Evolutionary conservation across 1,140 invertebrate species (phyloP), one percentile per base, ranked within the genome.

Genomic region (Pseudomyrmex cubaensis): DNA sequence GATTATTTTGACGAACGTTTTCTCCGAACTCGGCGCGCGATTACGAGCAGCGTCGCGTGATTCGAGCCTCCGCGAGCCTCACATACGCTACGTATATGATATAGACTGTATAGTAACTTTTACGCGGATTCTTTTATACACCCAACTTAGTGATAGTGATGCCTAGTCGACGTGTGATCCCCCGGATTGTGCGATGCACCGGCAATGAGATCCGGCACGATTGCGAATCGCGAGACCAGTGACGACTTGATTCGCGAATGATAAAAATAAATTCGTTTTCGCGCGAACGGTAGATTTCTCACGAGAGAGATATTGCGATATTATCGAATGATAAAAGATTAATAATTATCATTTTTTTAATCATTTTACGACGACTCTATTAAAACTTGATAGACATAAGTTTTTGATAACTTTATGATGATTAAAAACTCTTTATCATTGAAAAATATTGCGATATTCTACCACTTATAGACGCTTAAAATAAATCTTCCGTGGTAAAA

Each of bases 31-130:
- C 35, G 35, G 35, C 35, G 35, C n/a, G 67, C 50, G 52, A 57
- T 57, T 56, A 44, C 15, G 0, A 35, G 35, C 35, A n/a, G 15
- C 17, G 35, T 15, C 64, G 44, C 20, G 25, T 77, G 48, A 70
- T 50, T 80, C 22, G 22, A 80, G 62, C 56, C 82, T 17, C 85
- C 73, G 82, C 85, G 85, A 57, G 86, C 85, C 73, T 50, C 54
- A 25, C 54, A 25, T 10, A 15, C 61, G 54, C 52, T 70, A 83
- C 69, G 54, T 66, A 87, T 54, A 75, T 74, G 35, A 35, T 35
- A 87, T 87, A 87, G 80, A 87, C 69, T 87, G 76, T 85, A 87
- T 83, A 77, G 74, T 87, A 84, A 78, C 82, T 87, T 87, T 87
- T 84, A 84, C 52, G 74, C 52, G 74, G 69, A 72, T 87, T 70